Percentiles rank a stretch among this genome's conserved stretches.
phyloP scores from a whole-genome alignment of 2,113 vertebrate species.

The Cygnus buccinator region DNA sequence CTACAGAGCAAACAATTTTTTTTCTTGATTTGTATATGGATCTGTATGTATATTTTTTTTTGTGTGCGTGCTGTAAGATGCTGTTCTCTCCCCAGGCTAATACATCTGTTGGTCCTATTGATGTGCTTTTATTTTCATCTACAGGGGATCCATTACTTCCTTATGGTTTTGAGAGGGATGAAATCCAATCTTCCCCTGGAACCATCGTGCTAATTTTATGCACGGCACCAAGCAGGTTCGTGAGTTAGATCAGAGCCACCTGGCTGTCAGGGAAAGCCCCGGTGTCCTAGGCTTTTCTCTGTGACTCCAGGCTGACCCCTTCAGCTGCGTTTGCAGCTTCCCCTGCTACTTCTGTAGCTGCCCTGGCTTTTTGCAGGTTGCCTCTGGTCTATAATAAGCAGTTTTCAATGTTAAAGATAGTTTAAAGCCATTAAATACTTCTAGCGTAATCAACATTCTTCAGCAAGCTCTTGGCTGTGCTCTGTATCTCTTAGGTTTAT shows the following conservation, averaged over 20 bases:
- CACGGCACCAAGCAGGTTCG: fast-evolving
- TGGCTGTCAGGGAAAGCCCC: not conserved
- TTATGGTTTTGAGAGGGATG: not conserved
- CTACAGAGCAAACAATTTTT: not conserved
- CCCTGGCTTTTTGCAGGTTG: not conserved
- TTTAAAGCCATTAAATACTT: not conserved
- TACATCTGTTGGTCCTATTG: not conserved
- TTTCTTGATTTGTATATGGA: not conserved
- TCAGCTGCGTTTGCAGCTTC: not conserved
- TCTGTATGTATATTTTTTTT: fast-evolving
- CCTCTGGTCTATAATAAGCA: not conserved
- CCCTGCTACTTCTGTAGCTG: not conserved
- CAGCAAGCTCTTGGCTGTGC: not conserved
- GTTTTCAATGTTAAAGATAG: not conserved
- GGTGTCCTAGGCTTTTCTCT: fast-evolving
- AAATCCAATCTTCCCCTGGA: not conserved
- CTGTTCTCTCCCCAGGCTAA: not conserved
- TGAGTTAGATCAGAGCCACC: not conserved
- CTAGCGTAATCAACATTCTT: fast-evolving
- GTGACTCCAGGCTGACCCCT: not conserved
- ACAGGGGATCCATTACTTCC: not conserved
- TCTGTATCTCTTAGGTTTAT: not conserved
- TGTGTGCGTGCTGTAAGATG: not conserved
- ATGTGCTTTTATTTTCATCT: not conserved
- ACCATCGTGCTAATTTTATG: not conserved